These are phyloP conservation scores for Anolis apletophallus DNA, from an alignment of 2,797 vertebrate genomes.

Conservation along the genomic window DNA sequence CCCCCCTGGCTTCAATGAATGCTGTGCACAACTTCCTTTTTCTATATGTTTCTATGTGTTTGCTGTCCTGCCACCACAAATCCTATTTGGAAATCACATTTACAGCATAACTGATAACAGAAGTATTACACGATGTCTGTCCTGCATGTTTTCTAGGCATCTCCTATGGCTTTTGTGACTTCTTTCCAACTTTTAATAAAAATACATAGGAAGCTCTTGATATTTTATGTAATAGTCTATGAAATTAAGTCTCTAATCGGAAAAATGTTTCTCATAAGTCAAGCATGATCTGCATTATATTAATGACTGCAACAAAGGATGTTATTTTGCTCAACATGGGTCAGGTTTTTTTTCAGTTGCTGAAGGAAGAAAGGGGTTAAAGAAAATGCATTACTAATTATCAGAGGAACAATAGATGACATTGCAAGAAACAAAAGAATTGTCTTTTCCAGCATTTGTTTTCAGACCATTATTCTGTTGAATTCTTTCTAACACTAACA, in stretches of 20 bases:
- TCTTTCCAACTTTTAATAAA: conserved; percentile 66
- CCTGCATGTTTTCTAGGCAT: conserved; percentile 49
- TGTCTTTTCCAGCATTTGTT: conserved; percentile 61
- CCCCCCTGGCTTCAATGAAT: conserved; percentile 65
- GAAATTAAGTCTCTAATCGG: conserved; percentile 70
- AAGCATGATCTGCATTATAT: conserved; percentile 62
- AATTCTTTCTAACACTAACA: neutral
- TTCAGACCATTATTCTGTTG: conserved; percentile 58
- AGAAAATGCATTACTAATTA: conserved; percentile 64
- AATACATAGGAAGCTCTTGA: conserved; percentile 51
- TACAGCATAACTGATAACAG: conserved; percentile 75
- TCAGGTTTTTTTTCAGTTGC: conserved; percentile 55
- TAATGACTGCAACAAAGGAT: conserved; percentile 64
- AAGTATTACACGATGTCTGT: conserved; percentile 66
- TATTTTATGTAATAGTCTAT: conserved; percentile 66
- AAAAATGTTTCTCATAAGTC: conserved; percentile 64
- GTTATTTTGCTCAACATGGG: conserved; percentile 58
- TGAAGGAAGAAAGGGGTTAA: conserved; percentile 55
- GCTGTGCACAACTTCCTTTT: conserved; percentile 62
- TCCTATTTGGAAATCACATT: conserved; percentile 78
- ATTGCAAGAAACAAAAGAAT: conserved; percentile 50
- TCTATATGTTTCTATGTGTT: conserved; percentile 60
- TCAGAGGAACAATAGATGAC: conserved; percentile 57
- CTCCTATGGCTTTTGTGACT: conserved; percentile 64
- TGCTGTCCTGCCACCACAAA: conserved; percentile 67